Base-by-base conservation (phyloP, 1,140 invertebrate species). In the Asbolus verrucosus region DNA sequence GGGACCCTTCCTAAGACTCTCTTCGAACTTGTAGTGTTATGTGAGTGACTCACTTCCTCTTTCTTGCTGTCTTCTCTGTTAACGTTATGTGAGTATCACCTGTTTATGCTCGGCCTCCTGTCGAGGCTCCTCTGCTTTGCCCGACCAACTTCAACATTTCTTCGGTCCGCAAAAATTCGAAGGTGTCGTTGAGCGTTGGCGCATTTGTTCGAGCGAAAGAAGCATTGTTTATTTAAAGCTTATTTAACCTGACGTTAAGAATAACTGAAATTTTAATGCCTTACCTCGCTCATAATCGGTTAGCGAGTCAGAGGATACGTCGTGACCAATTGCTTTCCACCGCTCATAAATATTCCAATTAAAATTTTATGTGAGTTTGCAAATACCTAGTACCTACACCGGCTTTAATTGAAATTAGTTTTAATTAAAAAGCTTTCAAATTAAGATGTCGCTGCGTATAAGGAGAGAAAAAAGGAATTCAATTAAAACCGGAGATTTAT, bases 1-100 rank as follows among this genome's bases (percentile, higher is more conserved):
- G 46, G 46, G n/a, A 54, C 14, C 46, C 14, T 54, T 54, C 9
- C 46, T 54, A 54, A 54, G 46, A 54, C 46, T 54, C 27, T 54
- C 46, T 54, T 27, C 16, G 39, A 43, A 43, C 39, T 43, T 16
- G 15, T 54, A 63, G 61, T 63, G 61, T 63, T n/a, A 63, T 63
- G 61, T 63, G 61, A 63, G 61, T 63, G 61, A 18, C 14, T 63
- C 33, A 63, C 15, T 63, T 63, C 36, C 24, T 21, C 21, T 63
- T 63, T 41, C 61, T 63, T 21, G 36, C 61, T 63, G 61, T 63
- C 61, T 63, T 63, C 61, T 63, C 61, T 27, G 39, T 41, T 63
- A 63, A 24, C 13, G 36, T 63, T 63, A 31, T 31, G 61, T 63
- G 61, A 63, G 61, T 63, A 63, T 63, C 27, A 36, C 33, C 11